These are phyloP conservation scores for Luscinia luscinia DNA, from an alignment of 2,797 vertebrate species.

Conservation along the genomic window DNA sequence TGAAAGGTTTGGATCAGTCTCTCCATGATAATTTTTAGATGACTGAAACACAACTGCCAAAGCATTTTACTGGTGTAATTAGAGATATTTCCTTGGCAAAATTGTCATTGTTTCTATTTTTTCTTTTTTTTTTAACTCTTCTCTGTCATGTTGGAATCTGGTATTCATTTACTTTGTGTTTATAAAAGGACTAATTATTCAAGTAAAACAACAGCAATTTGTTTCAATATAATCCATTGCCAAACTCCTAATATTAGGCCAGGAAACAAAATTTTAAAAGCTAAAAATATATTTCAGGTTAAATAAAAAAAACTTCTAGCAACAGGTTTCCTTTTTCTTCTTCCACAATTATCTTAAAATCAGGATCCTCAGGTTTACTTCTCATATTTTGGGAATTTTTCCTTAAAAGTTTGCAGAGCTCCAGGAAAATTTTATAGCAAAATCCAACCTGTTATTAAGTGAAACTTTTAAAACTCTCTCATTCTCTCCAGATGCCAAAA, in stretches of 20 bases:
- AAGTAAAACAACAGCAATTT: background rate
- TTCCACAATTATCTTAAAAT: conserved; percentile 69
- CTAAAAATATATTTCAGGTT: background rate
- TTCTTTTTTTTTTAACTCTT: background rate
- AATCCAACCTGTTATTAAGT: background rate
- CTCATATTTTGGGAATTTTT: background rate
- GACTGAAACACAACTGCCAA: background rate
- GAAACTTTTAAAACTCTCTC: background rate
- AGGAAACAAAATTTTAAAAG: background rate
- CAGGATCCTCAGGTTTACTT: background rate
- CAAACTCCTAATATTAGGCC: background rate
- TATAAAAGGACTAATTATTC: background rate
- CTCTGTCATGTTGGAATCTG: background rate
- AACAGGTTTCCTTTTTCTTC: background rate
- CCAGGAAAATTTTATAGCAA: background rate
- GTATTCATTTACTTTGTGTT: background rate
- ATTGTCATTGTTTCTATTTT: background rate
- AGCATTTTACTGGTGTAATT: background rate
- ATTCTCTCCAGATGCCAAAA: background rate
- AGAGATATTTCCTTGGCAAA: background rate
- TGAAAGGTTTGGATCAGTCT: background rate
- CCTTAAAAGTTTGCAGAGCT: background rate
- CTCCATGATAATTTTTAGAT: background rate
- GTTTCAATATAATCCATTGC: background rate
- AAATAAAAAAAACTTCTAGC: background rate